Conservation (phyloP, 64 coral and sea anemone species). For the Stichodactyla helianthus region DNA sequence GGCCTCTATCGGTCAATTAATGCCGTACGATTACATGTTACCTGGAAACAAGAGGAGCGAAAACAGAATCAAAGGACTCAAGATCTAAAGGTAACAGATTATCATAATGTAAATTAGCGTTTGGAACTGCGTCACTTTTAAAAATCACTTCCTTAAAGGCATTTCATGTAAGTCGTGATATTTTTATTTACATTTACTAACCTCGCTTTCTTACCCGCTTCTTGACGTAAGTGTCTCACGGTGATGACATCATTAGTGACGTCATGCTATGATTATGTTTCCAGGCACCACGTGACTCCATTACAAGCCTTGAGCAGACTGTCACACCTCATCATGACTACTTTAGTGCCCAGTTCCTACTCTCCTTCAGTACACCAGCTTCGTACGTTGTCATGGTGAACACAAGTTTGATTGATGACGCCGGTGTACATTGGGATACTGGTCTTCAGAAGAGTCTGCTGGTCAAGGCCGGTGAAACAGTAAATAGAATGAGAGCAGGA, state of each 20-base stretch:
- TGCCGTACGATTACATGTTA: conserved; percentile 64
- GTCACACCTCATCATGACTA: conserved; percentile 96
- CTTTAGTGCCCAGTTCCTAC: conserved; percentile 98
- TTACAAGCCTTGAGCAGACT: conserved; percentile 79
- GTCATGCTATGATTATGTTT: neutral
- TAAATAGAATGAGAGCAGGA: conserved; percentile 30
- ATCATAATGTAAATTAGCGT: neutral
- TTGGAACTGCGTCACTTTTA: too few relatives aligned
- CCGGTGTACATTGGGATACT: conserved; percentile 87
- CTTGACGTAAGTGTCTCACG: neutral
- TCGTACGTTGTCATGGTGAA: conserved; percentile 80
- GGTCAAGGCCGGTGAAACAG: conserved; percentile 56
- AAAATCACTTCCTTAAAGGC: too few relatives aligned
- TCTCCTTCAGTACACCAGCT: conserved; percentile 63
- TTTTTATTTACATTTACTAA: too few relatives aligned
- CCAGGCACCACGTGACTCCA: conserved; percentile 42
- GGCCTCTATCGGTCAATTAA: conserved; percentile 55
- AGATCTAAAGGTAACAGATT: neutral
- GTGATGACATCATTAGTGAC: neutral
- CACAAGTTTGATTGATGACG: conserved; percentile 71
- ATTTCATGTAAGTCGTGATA: too few relatives aligned
- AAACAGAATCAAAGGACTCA: conserved; percentile 38
- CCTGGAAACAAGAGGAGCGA: conserved; percentile 63
- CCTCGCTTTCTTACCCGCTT: too few relatives aligned
- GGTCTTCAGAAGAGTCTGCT: conserved; percentile 70